Conservation (phyloP, 2,113 vertebrate genomes). For the Labrus mixtus region DNA sequence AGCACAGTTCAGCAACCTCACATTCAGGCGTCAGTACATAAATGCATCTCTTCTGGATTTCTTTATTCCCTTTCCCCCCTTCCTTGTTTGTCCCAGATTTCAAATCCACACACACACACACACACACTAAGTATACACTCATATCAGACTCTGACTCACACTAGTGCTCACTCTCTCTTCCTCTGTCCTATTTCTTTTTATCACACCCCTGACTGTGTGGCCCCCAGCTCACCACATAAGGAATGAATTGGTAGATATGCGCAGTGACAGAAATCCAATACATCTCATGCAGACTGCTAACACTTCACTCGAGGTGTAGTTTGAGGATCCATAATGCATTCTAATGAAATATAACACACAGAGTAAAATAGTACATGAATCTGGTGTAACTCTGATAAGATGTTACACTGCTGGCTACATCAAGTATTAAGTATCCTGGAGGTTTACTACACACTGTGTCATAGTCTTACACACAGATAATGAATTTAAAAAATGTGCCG, state of each 20-base stretch:
- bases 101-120: not conserved
- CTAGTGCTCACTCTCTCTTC: not conserved
- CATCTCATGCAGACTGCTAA: conserved; percentile 2
- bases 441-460: not conserved
- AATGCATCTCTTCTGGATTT: not conserved
- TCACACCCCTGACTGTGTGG: conserved; percentile 21
- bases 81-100: conserved; percentile 26
- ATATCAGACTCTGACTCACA: not conserved
- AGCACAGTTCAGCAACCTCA: not conserved
- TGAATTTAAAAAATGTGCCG: not conserved
- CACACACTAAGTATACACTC: not conserved
- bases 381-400: not conserved
- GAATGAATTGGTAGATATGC: conserved; percentile 20
- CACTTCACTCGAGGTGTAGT: not conserved
- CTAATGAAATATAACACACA: conserved; percentile 2
- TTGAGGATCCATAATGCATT: conserved; percentile 11
- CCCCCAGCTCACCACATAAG: conserved; percentile 7
- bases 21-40: not conserved
- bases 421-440: not conserved
- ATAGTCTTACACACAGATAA: not conserved
- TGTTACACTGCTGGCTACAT: not conserved
- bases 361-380: not conserved
- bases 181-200: conserved; percentile 29
- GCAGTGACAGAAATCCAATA: conserved; percentile 19
- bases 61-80: not conserved